phyloP scores from a whole-genome alignment of 2,113 vertebrate species.

The human (Homo sapiens) region DNA sequence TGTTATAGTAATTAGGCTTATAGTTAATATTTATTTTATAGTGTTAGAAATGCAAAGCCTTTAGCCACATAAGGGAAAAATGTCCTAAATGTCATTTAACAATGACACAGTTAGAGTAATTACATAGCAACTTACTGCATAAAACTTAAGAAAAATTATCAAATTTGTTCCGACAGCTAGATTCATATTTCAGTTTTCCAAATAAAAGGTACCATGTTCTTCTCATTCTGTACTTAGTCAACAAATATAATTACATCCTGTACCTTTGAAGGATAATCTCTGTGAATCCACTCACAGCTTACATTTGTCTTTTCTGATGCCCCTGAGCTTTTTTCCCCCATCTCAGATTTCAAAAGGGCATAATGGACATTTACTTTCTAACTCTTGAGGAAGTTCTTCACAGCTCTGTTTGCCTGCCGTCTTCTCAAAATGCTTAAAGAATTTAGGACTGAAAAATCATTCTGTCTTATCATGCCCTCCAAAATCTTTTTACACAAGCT shows the following conservation, averaged over 20 bases:
- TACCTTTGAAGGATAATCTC: background rate
- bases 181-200: background rate
- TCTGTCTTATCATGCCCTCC: background rate
- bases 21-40: background rate
- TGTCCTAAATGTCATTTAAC: background rate
- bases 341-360: background rate
- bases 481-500: background rate
- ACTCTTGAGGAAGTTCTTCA: background rate
- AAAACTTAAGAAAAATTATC: background rate
- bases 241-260: background rate
- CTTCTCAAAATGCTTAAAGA: conserved; percentile 6
- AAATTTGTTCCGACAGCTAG: background rate
- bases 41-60: background rate
- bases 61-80: background rate
- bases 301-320: background rate
- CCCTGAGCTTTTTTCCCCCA: background rate
- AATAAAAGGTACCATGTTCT: background rate
- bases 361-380: conserved; percentile 36
- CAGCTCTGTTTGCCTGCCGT: background rate
- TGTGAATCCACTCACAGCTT: background rate
- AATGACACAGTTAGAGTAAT: background rate
- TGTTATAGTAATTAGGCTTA: background rate
- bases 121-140: background rate
- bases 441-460: background rate
- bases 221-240: background rate